Conservation (phyloP, 2,888 invertebrate genomes). For the Eupithecia subfuscata region DNA sequence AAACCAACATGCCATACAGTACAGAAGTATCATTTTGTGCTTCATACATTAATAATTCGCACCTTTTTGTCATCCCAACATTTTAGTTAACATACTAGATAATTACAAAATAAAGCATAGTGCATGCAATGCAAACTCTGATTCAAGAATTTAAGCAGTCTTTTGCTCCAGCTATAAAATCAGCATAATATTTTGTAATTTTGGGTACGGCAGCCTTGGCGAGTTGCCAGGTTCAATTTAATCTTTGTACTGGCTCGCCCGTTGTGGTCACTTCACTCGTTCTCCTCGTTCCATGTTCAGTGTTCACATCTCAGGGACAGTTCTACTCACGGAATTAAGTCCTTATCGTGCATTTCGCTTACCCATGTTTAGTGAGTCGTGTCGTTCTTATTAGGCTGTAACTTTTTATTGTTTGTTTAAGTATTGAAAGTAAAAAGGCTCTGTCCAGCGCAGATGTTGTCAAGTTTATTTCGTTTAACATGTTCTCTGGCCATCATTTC, state of each 20-base stretch:
- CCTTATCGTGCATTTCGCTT: slow-evolving; percentile 49
- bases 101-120: slow-evolving; percentile 2
- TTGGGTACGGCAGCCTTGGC: slow-evolving; percentile 66
- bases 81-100: too few species aligned
- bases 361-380: slow-evolving; percentile 4
- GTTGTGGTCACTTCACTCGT: slow-evolving; percentile 72
- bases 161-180: slow-evolving; percentile 61
- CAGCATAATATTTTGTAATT: slow-evolving; percentile 78
- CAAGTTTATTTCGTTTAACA: background rate
- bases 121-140: slow-evolving; percentile 21
- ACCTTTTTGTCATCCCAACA: background rate
- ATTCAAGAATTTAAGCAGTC: slow-evolving; percentile 37
- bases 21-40: background rate
- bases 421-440: background rate
- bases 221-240: slow-evolving; percentile 74
- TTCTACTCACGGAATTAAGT: slow-evolving; percentile 61
- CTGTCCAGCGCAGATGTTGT: background rate
- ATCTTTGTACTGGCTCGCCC: slow-evolving; percentile 71
- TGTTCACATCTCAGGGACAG: slow-evolving; percentile 54
- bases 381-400: background rate
- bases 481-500: background rate
- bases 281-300: slow-evolving; percentile 56
- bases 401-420: slow-evolving; percentile 6
- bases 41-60: slow-evolving; percentile 41
- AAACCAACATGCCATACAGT: background rate